Percentiles rank a stretch among this genome's conserved stretches.
These are phyloP conservation scores for Merluccius polli DNA, from an alignment of 2,797 vertebrate species.

Conservation along the genomic window DNA sequence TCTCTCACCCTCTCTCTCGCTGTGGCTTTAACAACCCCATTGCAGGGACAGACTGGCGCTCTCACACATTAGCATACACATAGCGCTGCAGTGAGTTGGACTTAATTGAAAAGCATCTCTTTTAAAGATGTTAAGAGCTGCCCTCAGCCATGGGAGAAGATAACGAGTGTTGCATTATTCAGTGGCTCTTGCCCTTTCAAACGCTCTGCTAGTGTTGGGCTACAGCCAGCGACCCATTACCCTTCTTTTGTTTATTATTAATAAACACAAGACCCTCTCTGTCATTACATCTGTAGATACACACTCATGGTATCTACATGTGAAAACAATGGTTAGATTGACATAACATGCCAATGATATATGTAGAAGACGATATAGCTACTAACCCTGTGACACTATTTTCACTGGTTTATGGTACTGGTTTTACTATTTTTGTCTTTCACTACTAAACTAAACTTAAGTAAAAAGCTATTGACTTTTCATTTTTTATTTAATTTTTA, in stretches of 20 bases:
- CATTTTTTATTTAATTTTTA: too few relatives aligned
- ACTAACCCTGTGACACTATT: neutral
- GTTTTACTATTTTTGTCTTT: too few relatives aligned
- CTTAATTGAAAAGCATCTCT: slow-evolving; percentile 58
- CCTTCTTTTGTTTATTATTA: neutral
- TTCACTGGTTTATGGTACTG: neutral
- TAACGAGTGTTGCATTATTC: slow-evolving; percentile 47
- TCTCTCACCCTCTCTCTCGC: neutral
- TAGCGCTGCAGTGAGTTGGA: slow-evolving; percentile 28
- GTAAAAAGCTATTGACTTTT: too few relatives aligned
- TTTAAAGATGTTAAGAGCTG: slow-evolving; percentile 43
- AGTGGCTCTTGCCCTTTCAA: slow-evolving; percentile 42
- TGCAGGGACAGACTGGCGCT: slow-evolving; percentile 5
- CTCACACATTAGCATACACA: slow-evolving; percentile 15
- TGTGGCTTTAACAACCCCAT: neutral
- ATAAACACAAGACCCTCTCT: neutral
- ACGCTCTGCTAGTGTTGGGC: slow-evolving; percentile 29
- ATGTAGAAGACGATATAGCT: too few relatives aligned
- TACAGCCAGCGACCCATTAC: slow-evolving; percentile 27
- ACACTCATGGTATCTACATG: too few relatives aligned
- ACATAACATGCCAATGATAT: too few relatives aligned
- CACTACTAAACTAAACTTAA: too few relatives aligned
- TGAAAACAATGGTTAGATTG: too few relatives aligned
- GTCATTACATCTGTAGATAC: neutral
- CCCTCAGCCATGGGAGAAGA: slow-evolving; percentile 37